phyloP scores from a whole-genome alignment of 2,113 vertebrate genomes.

The Aythya baeri region DNA sequence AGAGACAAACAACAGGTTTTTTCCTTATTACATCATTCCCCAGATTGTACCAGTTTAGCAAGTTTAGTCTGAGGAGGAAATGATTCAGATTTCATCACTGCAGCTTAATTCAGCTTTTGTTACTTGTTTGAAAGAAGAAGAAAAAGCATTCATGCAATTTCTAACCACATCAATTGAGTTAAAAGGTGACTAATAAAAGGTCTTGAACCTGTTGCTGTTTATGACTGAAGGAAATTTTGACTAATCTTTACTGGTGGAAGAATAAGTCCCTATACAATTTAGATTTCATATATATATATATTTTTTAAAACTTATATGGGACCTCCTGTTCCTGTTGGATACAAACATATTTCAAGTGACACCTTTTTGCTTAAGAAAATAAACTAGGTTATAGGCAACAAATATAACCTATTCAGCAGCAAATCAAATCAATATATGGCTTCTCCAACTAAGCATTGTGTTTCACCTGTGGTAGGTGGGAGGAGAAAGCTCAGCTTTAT shows the following conservation, averaged over 20 bases:
- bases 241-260: background rate
- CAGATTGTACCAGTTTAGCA: conserved; percentile 59
- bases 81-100: conserved; percentile 60
- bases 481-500: background rate
- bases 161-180: conserved; percentile 67
- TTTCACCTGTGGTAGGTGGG: background rate
- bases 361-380: background rate
- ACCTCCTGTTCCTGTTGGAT: background rate
- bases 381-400: background rate
- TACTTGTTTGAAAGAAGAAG: conserved; percentile 57
- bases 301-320: background rate
- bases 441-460: background rate
- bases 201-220: conserved; percentile 47
- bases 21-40: conserved; percentile 64
- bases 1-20: conserved; percentile 62
- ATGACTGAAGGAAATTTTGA: conserved; percentile 39
- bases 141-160: conserved; percentile 56
- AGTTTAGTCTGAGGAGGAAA: conserved; percentile 61
- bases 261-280: background rate
- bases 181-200: conserved; percentile 64
- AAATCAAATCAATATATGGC: background rate
- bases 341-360: background rate
- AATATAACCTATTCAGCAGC: background rate
- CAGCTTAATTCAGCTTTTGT: conserved; percentile 66
- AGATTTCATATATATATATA: background rate